Base-by-base conservation (phyloP, 2,113 vertebrate species). In the Vombatus ursinus region DNA sequence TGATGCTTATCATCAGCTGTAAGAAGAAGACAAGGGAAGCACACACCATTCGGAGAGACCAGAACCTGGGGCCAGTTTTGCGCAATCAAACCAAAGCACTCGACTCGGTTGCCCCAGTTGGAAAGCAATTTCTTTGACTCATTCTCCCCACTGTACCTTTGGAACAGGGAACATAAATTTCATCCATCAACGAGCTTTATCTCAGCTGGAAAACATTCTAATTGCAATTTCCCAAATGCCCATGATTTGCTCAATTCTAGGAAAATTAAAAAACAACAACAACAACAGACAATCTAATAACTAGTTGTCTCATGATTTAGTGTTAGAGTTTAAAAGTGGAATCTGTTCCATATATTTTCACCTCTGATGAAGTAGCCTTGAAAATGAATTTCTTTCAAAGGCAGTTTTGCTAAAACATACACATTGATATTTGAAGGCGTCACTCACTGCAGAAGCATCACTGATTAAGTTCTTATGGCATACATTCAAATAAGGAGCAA, bases 71-170 rank as follows among this genome's bases (percentile, higher is more conserved):
- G 91, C 93, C 93, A 92, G 94, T 94, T 97, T 61, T 96, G 96
- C 96, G 95, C 97, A 97, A 95, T 96, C 95, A 97, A 91, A 96
- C 93, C 92, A 89, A 96, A 92, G 54, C 92, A 52, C 93, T 77
- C 90, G 93, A 94, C 22, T 96, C 92, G 91, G 89, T 94, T 95
- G 93, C 93, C 97, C 94, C 93, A 92, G 49, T 91, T 96, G 50
- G 94, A 84, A 94, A 97, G 97, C 93, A 97, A 97, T 97, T 96
- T 97, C 92, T 96, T 97, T 97, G 96, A 97, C 93, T 97, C 94
- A 93, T 96, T 97, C 95, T 97, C 77, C 68, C 92, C 57, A 97
- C 53, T 96, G 94, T 47, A 94, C 52, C 96, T 97, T 97, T 94
- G 91, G 95, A 92, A 94, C 92, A 92, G 95, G 92, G 95, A 97